Conservation (phyloP, 2,888 invertebrate genomes). For the Poecilus cupreus region DNA sequence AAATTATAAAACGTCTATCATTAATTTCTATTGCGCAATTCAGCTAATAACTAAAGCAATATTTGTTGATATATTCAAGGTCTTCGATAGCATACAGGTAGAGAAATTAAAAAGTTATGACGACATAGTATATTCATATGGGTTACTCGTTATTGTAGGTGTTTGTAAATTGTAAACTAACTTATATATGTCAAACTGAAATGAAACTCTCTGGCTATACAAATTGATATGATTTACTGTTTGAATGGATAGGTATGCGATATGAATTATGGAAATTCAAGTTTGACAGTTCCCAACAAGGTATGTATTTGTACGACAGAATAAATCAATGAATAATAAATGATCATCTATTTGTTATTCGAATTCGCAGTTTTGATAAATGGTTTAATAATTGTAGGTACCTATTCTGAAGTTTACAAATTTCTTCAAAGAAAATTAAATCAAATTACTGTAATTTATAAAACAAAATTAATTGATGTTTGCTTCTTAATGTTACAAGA, state of each 20-base stretch:
- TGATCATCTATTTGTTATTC: not conserved
- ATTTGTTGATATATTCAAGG: constrained; percentile 23
- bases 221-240: not conserved
- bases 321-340: constrained; percentile 10
- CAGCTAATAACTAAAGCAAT: not conserved
- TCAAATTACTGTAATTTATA: not conserved
- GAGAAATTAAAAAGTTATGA: constrained; percentile 1
- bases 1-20: not conserved
- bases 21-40: not conserved
- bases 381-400: not conserved
- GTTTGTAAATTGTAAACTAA: not conserved
- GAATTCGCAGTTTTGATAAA: not conserved
- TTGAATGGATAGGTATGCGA: not conserved
- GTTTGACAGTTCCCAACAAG: constrained; percentile 12
- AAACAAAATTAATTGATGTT: too few species aligned
- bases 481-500: too few species aligned
- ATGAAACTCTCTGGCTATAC: not conserved
- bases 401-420: not conserved
- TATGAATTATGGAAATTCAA: constrained; percentile 7
- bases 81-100: not conserved
- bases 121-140: not conserved
- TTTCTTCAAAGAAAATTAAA: not conserved
- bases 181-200: constrained; percentile 12
- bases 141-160: not conserved
- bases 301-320: not conserved